Evolutionary conservation across 2,797 vertebrate species (phyloP).

Genomic region (Prionace glauca): DNA sequence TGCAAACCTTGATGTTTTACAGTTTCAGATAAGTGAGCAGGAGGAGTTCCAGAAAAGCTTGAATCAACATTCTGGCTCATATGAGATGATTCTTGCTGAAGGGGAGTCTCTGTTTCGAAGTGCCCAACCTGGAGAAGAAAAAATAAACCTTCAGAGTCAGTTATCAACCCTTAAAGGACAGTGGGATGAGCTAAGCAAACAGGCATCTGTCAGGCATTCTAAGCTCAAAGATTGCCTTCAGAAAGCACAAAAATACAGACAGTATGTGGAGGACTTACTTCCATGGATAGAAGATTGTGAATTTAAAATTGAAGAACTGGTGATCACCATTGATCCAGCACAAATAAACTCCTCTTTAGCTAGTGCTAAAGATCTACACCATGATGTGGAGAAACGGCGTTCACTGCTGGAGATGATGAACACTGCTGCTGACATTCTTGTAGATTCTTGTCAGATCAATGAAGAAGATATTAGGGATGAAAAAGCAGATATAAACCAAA

Average conservation of each 20-base stretch:
- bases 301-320: constrained; percentile 64
- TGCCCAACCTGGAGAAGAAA: constrained; percentile 77
- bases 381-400: constrained; percentile 79
- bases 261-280: constrained; percentile 69
- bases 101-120: constrained; percentile 77
- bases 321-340: constrained; percentile 67
- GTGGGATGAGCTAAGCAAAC: constrained; percentile 79
- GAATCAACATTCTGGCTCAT: constrained; percentile 86
- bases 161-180: constrained; percentile 70
- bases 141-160: constrained; percentile 70
- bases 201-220: constrained; percentile 63
- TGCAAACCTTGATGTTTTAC: constrained; percentile 70
- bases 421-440: constrained; percentile 77
- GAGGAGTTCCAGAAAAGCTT: constrained; percentile 81
- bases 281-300: constrained; percentile 82
- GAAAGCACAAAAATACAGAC: constrained; percentile 79
- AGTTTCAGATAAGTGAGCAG: constrained; percentile 71
- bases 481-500: constrained; percentile 81
- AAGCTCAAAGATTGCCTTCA: constrained; percentile 72
- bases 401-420: constrained; percentile 82
- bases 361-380: constrained; percentile 67
- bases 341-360: constrained; percentile 76
- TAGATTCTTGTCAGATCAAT: constrained; percentile 76
- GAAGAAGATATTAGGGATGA: constrained; percentile 87
- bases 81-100: constrained; percentile 85